phyloP scores from a whole-genome alignment of 2,113 vertebrate genomes.

The Callaeas wilsoni region DNA sequence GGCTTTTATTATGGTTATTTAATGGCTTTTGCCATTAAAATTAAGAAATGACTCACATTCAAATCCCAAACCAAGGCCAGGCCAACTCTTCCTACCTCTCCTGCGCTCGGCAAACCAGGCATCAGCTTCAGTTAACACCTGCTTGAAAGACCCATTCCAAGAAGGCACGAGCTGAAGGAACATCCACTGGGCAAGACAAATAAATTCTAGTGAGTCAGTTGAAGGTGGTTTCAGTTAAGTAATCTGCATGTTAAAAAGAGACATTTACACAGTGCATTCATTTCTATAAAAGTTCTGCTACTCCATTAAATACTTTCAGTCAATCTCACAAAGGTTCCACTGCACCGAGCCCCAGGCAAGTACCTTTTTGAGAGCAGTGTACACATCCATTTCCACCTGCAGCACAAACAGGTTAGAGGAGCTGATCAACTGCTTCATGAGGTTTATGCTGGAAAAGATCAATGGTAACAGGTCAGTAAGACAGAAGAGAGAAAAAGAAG shows the following conservation, averaged over 20 bases:
- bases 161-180: slow-evolving; percentile 92
- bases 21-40: not conserved
- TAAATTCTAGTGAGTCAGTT: not conserved
- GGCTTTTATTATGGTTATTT: not conserved
- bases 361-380: slow-evolving; percentile 97
- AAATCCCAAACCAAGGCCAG: not conserved
- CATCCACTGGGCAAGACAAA: slow-evolving; percentile 84
- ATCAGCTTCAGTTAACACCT: slow-evolving; percentile 88
- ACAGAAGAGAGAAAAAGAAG: not conserved
- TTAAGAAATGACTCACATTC: fast-evolving
- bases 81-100: slow-evolving; percentile 69
- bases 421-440: slow-evolving; percentile 92
- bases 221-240: not conserved
- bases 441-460: slow-evolving; percentile 74
- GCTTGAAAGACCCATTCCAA: slow-evolving; percentile 92
- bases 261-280: not conserved
- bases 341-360: not conserved
- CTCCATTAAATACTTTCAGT: not conserved
- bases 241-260: not conserved
- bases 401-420: slow-evolving; percentile 96
- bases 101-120: slow-evolving; percentile 89
- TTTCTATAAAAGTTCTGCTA: not conserved
- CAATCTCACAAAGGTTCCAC: not conserved
- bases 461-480: not conserved
- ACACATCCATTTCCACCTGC: slow-evolving; percentile 99